Conservation (phyloP, 2,113 vertebrate genomes). For the Hystrix cristata region DNA sequence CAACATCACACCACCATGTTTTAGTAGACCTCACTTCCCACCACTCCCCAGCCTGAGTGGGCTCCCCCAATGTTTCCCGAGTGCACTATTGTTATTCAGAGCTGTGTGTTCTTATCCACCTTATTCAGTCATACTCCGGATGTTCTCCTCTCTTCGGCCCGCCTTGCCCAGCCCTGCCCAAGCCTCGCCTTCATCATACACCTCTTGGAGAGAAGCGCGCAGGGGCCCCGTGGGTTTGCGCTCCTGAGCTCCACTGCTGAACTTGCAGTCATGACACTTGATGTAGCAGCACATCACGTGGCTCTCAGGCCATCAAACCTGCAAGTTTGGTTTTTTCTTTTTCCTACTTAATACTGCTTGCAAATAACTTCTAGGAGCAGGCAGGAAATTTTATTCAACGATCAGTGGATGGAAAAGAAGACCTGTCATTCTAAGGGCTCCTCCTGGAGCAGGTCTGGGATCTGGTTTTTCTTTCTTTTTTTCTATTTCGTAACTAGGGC, state of each 20-base stretch:
- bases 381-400: not conserved
- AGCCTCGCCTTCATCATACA: not conserved
- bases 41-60: not conserved
- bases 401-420: not conserved
- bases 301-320: not conserved
- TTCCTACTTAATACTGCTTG: not conserved
- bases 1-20: not conserved
- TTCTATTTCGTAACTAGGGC: fast-evolving
- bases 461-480: not conserved
- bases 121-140: not conserved
- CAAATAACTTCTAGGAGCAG: not conserved
- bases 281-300: too few species aligned
- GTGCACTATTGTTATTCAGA: not conserved
- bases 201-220: not conserved
- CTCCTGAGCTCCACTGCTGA: not conserved
- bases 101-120: not conserved
- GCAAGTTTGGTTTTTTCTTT: not conserved
- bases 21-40: not conserved
- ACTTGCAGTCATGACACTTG: not conserved
- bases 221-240: not conserved
- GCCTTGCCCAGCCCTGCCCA: not conserved
- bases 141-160: not conserved
- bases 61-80: not conserved
- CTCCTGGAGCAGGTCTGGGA: not conserved
- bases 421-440: not conserved